Conservation (phyloP, 2,888 invertebrate genomes). For the Cinara cedri region DNA sequence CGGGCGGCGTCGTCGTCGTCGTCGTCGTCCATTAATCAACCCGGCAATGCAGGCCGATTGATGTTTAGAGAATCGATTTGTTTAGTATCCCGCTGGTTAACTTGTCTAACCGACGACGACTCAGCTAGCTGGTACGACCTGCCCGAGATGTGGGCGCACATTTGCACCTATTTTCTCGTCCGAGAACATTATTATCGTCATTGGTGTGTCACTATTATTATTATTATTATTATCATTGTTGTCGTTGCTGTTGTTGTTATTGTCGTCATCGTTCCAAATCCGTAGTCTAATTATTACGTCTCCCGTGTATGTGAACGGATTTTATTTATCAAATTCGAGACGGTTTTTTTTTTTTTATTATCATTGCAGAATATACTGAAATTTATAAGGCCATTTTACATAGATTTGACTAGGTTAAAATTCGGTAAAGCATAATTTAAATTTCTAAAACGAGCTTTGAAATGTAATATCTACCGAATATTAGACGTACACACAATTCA, state of each 20-base stretch:
- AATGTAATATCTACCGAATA: too few species aligned
- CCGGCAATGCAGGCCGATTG: conserved; percentile 40
- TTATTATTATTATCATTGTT: conserved; percentile 14
- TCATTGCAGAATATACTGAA: too few species aligned
- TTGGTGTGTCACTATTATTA: conserved; percentile 30
- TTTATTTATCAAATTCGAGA: too few species aligned
- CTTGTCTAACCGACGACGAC: conserved; percentile 35
- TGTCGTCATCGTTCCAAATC: conserved; percentile 28
- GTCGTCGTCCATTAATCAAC: conserved; percentile 48
- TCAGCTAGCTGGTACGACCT: background rate
- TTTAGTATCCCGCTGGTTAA: conserved; percentile 54
- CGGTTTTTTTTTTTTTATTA: too few species aligned
- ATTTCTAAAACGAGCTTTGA: too few species aligned
- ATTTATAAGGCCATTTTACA: too few species aligned
- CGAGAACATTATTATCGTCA: conserved; percentile 17
- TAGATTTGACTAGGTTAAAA: too few species aligned
- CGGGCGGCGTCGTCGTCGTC: background rate
- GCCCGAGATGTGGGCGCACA: conserved; percentile 44
- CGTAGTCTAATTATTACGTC: too few species aligned
- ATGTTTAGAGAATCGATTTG: conserved; percentile 55
- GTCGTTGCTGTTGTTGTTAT: conserved; percentile 13
- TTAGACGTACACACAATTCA: too few species aligned
- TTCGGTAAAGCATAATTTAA: too few species aligned
- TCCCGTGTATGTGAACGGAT: too few species aligned
- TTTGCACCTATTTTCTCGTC: conserved; percentile 40